Base-by-base conservation (phyloP, 1,140 invertebrate genomes). In the Magallana gigas region DNA sequence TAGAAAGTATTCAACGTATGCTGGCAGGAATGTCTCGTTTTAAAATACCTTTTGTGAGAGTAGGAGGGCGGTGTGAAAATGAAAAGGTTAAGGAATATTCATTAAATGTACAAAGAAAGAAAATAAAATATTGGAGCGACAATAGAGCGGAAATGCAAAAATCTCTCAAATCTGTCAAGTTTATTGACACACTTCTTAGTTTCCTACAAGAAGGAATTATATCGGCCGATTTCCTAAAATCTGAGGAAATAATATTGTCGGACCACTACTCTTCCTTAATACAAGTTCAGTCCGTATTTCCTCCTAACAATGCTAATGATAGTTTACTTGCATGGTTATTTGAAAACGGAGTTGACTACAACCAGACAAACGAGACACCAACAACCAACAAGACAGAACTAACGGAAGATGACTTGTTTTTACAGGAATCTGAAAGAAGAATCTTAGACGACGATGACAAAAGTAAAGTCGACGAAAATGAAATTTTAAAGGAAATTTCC, bases 41-140 rank as follows among this genome's bases (percentile, higher is more conserved):
- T 23, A 23, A 23, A 1, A 23, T 60, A 11, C 16, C 87, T 62
- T 57, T 91, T 57, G 85, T 91, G 5, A 84, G 90, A 81, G 68
- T 91, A 48, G 90, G 90, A 0, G 85, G 83, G 11, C 76, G 85
- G 62, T 87, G 76, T 9, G 85, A 89, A 64, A 57, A 64, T 5
- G 76, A 88, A n/a, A 12, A 16, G 9, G 85, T 91, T 16, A 23
- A 56, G 14, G 29, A 87, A 6, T 88, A 29, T 59, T 85, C 83
- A 29, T 12, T 91, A 9, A 83, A 59, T n/a, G 56, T 80, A 23
- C 83, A 87, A 16, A 85, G 87, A 68, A 60, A 76, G 23, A 85
- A 92, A 57, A 88, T 95, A 23, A 92, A 92, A 23, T 90, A 86
- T 14, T 88, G 94, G 11, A 95, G 68, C 29, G 8, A 29, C 18